These are phyloP conservation scores for Vimba vimba DNA, from an alignment of 2,113 vertebrate genomes.

Conservation along the genomic window DNA sequence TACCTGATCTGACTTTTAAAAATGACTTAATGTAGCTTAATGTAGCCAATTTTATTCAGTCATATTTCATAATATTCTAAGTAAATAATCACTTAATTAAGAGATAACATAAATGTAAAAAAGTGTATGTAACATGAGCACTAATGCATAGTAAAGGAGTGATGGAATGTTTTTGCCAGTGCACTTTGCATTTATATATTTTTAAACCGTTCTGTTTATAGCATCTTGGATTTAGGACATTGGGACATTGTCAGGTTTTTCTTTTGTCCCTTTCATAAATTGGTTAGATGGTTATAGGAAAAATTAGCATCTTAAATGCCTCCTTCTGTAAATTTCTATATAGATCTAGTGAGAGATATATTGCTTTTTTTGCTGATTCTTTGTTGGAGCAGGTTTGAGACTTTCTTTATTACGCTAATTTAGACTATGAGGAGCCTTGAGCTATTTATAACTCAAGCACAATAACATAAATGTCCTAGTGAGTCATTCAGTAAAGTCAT, in stretches of 20 bases:
- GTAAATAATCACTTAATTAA: not conserved
- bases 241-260: not conserved
- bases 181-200: not conserved
- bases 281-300: not conserved
- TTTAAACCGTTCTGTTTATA: not conserved
- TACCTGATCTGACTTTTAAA: not conserved
- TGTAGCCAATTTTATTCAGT: not conserved
- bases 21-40: not conserved
- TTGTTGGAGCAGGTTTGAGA: not conserved
- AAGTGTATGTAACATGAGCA: not conserved
- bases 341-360: not conserved
- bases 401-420: slow-evolving; percentile 13
- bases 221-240: not conserved
- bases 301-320: not conserved
- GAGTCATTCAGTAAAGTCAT: slow-evolving; percentile 25
- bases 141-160: not conserved
- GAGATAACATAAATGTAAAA: not conserved
- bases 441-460: slow-evolving; percentile 44
- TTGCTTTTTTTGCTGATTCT: slow-evolving; percentile 23
- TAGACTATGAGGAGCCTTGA: slow-evolving; percentile 14
- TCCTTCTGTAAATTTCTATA: not conserved
- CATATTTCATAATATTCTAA: not conserved
- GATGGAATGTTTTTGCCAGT: not conserved
- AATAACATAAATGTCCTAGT: slow-evolving; percentile 13
- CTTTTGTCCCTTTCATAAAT: not conserved